These are phyloP conservation scores for Pteruthius melanotis DNA, from an alignment of 2,113 vertebrate species.

Conservation along the genomic window DNA sequence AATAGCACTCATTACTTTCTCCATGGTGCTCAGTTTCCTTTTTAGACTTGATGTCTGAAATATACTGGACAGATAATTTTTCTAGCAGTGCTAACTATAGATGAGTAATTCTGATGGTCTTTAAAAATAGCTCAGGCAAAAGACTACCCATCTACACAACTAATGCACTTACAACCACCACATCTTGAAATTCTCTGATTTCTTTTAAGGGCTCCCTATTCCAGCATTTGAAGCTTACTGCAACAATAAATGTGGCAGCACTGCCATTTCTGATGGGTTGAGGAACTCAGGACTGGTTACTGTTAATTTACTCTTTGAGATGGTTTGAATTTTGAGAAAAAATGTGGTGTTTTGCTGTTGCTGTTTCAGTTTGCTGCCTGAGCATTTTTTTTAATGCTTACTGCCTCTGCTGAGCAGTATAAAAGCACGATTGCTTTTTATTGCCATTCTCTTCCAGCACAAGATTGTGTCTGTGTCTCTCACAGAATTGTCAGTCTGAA, in stretches of 20 bases:
- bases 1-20: neutral
- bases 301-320: neutral
- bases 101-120: constrained; percentile 23
- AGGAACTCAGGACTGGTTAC: neutral
- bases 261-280: neutral
- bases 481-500: constrained; percentile 10
- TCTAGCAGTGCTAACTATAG: constrained; percentile 17
- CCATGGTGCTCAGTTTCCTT: neutral
- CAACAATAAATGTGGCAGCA: neutral
- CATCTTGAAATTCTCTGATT: neutral
- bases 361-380: constrained; percentile 36
- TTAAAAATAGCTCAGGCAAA: constrained; percentile 35
- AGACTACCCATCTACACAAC: neutral
- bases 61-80: neutral
- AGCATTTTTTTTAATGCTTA: constrained; percentile 27
- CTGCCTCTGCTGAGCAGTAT: constrained; percentile 15
- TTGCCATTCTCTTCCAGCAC: neutral
- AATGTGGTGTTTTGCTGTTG: neutral
- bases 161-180: neutral
- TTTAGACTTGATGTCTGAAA: neutral
- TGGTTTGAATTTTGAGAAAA: constrained; percentile 21
- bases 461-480: constrained; percentile 9
- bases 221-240: neutral
- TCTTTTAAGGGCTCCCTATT: neutral
- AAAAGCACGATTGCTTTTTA: constrained; percentile 46